Evolutionary conservation across 2,113 vertebrate species (phyloP).

Genomic region (Salvelinus fontinalis): DNA sequence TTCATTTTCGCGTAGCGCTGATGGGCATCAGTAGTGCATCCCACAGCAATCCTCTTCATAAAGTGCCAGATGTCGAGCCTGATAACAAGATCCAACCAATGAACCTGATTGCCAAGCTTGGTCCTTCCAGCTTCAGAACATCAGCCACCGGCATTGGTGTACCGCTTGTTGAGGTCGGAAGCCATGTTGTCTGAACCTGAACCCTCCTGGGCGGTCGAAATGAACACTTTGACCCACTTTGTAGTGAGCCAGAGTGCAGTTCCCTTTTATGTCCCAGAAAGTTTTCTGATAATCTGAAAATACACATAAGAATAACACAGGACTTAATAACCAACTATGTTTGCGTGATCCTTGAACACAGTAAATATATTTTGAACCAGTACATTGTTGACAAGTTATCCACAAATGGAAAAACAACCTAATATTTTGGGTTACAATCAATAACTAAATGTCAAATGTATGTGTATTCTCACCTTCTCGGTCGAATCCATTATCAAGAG

Average conservation of each 20-base stretch:
- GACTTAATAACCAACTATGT: too few species aligned
- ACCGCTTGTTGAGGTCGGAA: neutral
- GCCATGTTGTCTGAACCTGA: slow-evolving; percentile 18
- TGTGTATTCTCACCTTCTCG: slow-evolving; percentile 12
- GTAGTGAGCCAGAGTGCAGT: slow-evolving; percentile 31
- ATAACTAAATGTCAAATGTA: neutral
- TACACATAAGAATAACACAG: neutral
- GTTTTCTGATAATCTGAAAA: slow-evolving; percentile 24
- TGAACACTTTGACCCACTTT: slow-evolving; percentile 10
- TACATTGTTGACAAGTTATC: neutral
- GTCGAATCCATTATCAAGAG: neutral
- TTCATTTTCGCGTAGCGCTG: neutral
- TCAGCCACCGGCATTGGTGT: slow-evolving; percentile 13
- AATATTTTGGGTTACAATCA: neutral
- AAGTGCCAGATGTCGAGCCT: slow-evolving; percentile 22
- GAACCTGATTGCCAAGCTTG: slow-evolving; percentile 10
- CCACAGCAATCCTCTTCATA: neutral
- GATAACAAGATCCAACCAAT: neutral
- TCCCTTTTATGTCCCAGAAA: slow-evolving; percentile 4
- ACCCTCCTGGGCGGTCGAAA: slow-evolving; percentile 25
- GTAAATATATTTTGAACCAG: neutral
- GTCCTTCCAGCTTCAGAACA: neutral
- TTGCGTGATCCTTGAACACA: neutral
- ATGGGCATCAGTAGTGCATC: slow-evolving; percentile 8
- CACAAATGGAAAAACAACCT: neutral